phyloP scores from a whole-genome alignment of 2,113 vertebrate species.

The Trinectes maculatus region DNA sequence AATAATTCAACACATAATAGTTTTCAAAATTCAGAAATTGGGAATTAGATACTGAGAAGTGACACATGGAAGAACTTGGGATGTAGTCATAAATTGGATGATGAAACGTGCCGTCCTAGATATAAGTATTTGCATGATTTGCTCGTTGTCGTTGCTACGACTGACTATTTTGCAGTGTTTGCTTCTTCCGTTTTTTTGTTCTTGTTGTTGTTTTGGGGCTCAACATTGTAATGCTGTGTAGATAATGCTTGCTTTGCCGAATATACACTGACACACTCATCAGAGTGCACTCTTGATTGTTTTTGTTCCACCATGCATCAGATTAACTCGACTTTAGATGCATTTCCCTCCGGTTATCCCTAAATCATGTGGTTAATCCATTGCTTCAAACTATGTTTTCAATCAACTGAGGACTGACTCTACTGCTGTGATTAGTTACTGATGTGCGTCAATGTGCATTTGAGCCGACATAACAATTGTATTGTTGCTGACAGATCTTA shows the following conservation, averaged over 20 bases:
- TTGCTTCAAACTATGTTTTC: background rate
- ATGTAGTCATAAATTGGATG: slow-evolving; percentile 26
- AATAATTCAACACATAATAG: no score
- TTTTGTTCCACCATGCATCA: background rate
- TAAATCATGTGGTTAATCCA: background rate
- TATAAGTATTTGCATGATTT: slow-evolving; percentile 15
- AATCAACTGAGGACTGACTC: background rate
- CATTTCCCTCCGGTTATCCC: background rate
- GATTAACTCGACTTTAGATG: background rate
- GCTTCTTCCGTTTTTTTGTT: background rate
- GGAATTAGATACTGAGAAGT: slow-evolving; percentile 69
- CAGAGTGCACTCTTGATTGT: background rate
- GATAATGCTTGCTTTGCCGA: background rate
- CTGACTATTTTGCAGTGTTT: slow-evolving; percentile 9
- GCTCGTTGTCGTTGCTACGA: background rate
- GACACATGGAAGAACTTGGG: slow-evolving; percentile 57
- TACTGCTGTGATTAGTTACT: background rate
- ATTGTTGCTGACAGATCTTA: background rate
- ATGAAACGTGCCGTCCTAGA: slow-evolving; percentile 51
- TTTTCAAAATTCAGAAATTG: no score
- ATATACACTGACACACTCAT: background rate
- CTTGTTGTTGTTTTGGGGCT: background rate
- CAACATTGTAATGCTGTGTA: background rate
- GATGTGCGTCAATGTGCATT: background rate
- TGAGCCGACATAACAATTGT: background rate